Evolutionary conservation across 2,113 vertebrate genomes (phyloP).

Genomic region (Zosterops pallidus): DNA sequence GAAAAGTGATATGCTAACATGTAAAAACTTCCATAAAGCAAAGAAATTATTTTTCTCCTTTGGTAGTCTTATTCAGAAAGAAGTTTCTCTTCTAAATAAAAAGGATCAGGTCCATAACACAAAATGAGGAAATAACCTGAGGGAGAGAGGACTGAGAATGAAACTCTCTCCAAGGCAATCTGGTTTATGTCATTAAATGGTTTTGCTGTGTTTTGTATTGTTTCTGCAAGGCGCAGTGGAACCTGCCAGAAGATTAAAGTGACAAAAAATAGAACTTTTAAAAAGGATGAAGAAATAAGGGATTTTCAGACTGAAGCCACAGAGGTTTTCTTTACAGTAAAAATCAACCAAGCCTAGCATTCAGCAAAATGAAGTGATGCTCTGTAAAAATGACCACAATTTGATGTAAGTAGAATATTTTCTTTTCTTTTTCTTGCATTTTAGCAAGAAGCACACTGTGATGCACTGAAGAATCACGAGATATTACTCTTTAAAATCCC

Average conservation of each 20-base stretch:
- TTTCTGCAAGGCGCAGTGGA: not conserved
- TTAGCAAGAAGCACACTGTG: not conserved
- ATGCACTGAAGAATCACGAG: not conserved
- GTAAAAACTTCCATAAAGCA: not conserved
- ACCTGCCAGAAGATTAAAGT: not conserved
- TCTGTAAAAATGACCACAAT: not conserved
- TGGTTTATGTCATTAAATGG: not conserved
- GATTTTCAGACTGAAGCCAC: not conserved
- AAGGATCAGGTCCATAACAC: not conserved
- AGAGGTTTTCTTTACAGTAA: not conserved
- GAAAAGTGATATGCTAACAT: not conserved
- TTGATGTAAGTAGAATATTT: not conserved
- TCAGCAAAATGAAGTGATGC: not conserved
- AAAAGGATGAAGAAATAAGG: not conserved
- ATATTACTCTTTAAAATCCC: not conserved
- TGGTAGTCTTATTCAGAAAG: not conserved
- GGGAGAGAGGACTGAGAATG: not conserved
- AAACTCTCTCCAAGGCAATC: not conserved
- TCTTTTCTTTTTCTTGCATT: not conserved
- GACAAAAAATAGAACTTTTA: not conserved
- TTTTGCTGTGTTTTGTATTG: not conserved
- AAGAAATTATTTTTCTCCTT: not conserved
- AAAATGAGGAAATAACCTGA: not conserved
- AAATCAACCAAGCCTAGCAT: not conserved
- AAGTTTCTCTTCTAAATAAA: not conserved